Evolutionary conservation across 1,140 invertebrate genomes (phyloP).

Genomic region (Notospermus geniculatus): DNA sequence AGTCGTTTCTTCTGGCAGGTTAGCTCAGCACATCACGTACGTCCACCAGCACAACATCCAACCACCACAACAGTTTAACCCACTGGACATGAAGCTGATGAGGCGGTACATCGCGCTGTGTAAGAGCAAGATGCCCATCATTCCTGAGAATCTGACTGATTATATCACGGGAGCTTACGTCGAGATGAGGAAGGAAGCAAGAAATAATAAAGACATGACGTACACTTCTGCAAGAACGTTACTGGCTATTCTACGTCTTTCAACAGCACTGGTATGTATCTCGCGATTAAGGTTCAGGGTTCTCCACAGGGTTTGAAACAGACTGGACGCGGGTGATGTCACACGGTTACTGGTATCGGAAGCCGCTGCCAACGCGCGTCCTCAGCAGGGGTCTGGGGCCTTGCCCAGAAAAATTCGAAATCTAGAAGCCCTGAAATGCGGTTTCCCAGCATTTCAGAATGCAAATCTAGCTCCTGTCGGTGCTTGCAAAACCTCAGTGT

Average conservation of each 20-base stretch:
- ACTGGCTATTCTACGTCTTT: constrained; percentile 86
- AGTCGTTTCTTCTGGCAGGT: no score
- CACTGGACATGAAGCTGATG: constrained; percentile 91
- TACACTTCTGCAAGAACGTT: constrained; percentile 67
- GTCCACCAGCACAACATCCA: constrained; percentile 91
- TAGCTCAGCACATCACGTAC: constrained; percentile 97
- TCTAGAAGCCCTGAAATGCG: no score
- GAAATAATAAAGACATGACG: constrained; percentile 80
- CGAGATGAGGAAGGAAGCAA: constrained; percentile 86
- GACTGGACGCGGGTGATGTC: no score
- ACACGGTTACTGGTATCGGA: no score
- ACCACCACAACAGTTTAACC: constrained; percentile 71
- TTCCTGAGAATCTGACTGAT: constrained; percentile 84
- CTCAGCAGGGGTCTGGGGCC: no score
- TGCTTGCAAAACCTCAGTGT: no score
- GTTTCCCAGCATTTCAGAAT: no score
- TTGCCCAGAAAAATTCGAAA: no score
- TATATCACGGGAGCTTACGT: constrained; percentile 93
- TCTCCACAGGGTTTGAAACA: no score
- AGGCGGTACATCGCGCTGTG: constrained; percentile 90
- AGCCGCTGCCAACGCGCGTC: no score
- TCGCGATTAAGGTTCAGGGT: no score
- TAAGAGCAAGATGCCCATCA: constrained; percentile 80
- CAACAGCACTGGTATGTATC: constrained; percentile 80
- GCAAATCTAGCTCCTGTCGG: no score